Evolutionary conservation across 2,888 invertebrate species (phyloP), one percentile per base, ranked within the genome.

Genomic region (Chelonus formosanus): DNA sequence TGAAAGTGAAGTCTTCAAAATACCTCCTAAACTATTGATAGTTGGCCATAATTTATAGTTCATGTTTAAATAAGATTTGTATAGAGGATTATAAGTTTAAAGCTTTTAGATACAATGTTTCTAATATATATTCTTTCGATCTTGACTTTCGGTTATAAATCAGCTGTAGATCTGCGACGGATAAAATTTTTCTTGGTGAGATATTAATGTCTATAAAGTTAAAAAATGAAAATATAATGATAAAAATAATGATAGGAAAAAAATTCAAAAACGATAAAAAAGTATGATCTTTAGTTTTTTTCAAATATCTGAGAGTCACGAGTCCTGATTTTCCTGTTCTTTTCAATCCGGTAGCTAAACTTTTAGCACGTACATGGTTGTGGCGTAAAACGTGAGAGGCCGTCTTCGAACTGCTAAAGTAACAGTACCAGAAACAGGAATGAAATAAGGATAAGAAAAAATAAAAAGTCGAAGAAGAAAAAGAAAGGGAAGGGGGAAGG

Each of bases 381-480:
- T 34, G 58, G 58, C 34, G 47, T 58, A 58, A 58, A 58, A 58
- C 58, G 58, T 58, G 58, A 58, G 47, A 58, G 58, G 45, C 45
- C 59, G 65, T 65, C 65, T 65, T 65, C 65, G 47, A 65, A 60
- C 53, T 57, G 68, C 54, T 56, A 69, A 70, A 72, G 68, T 70
- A 70, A 70, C 65, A 50, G 65, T 57, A 47, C 59, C 43, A 58
- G 63, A 59, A 54, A 50, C 57, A 65, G 50, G 52, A 45, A 64
- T 44, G 61, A 35, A 62, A 34, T 35, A 40, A 35, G 2, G 57
- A 40, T 36, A 56, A 45, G 53, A 60, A 44, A 62, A 40, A 40
- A 40, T 4, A 40, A 40, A 40, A 40, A 40, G 40, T 40, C 40
- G 6, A 1, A 5, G 40, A 40, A 40, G 40, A 40, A 40, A 20